These are phyloP conservation scores for Platycnemis pennipes DNA, from an alignment of 2,888 invertebrate genomes.

Conservation along the genomic window DNA sequence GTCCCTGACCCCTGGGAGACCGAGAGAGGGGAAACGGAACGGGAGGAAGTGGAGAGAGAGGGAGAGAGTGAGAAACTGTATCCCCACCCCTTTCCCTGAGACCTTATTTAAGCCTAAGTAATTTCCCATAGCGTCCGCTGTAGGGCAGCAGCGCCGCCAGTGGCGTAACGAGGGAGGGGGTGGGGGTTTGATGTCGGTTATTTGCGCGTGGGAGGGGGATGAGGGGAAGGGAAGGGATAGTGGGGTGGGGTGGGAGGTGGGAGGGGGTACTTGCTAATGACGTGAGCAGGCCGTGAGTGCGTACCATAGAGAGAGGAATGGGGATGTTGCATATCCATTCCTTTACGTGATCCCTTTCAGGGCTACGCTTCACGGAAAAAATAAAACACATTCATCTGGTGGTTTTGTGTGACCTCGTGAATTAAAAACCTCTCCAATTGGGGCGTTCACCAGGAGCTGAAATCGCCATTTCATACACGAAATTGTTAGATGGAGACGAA, in stretches of 20 bases:
- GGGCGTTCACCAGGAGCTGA: no score
- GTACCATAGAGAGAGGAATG: no score
- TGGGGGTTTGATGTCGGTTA: not conserved
- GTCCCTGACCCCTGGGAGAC: not conserved
- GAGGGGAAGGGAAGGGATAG: not conserved
- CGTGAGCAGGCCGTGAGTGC: not conserved
- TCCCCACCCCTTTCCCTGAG: not conserved
- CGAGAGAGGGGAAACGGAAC: not conserved
- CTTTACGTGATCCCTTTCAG: no score
- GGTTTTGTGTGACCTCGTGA: no score
- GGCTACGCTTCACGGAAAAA: no score
- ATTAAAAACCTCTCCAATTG: no score
- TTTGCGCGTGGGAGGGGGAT: not conserved
- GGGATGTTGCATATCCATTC: no score
- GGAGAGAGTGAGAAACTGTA: not conserved
- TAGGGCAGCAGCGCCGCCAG: not conserved
- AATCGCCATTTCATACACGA: no score
- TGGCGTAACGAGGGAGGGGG: not conserved
- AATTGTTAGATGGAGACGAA: no score
- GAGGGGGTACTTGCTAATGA: not conserved
- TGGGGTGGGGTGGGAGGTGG: no score
- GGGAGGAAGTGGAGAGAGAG: not conserved
- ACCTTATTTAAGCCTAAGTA: constrained; percentile 7
- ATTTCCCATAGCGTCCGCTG: not conserved
- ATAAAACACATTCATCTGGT: no score